These are phyloP conservation scores for Anastrepha obliqua DNA, from an alignment of 1,140 invertebrate species.

Conservation along the genomic window DNA sequence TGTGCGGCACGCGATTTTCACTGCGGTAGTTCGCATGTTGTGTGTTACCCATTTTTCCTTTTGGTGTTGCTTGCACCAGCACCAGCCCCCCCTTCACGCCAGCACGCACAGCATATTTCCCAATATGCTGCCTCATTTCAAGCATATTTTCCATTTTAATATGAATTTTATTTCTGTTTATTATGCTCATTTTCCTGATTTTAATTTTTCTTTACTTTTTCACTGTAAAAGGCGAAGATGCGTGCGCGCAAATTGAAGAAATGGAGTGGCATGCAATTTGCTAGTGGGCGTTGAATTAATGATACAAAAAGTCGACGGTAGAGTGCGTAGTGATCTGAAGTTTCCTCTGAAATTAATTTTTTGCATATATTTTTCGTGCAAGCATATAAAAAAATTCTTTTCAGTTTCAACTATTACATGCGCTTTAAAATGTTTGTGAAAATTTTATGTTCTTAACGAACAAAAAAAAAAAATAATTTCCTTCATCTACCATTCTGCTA, in stretches of 20 bases:
- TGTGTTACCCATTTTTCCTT: too few relatives aligned
- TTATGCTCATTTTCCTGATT: slow-evolving; percentile 21
- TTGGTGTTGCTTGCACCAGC: too few relatives aligned
- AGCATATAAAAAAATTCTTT: not conserved
- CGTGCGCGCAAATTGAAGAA: slow-evolving; percentile 1
- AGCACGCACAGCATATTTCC: not conserved
- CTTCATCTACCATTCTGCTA: not conserved
- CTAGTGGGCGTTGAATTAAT: slow-evolving; percentile 20
- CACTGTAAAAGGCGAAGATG: not conserved
- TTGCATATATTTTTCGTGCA: not conserved
- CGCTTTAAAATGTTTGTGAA: too few relatives aligned
- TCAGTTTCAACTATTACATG: too few relatives aligned
- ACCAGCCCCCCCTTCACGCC: not conserved
- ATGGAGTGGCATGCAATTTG: not conserved
- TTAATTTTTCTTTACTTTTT: slow-evolving; percentile 26
- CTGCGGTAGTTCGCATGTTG: not conserved
- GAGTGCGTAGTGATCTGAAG: not conserved
- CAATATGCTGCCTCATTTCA: not conserved
- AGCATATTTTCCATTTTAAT: slow-evolving; percentile 35
- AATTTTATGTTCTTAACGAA: too few relatives aligned
- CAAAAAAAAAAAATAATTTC: too few relatives aligned
- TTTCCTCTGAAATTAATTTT: not conserved
- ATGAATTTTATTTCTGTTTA: slow-evolving; percentile 21
- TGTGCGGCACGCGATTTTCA: slow-evolving; percentile 19
- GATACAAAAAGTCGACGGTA: not conserved